phyloP scores from a whole-genome alignment of 2,113 vertebrate genomes.

The Siphamia tubifer region DNA sequence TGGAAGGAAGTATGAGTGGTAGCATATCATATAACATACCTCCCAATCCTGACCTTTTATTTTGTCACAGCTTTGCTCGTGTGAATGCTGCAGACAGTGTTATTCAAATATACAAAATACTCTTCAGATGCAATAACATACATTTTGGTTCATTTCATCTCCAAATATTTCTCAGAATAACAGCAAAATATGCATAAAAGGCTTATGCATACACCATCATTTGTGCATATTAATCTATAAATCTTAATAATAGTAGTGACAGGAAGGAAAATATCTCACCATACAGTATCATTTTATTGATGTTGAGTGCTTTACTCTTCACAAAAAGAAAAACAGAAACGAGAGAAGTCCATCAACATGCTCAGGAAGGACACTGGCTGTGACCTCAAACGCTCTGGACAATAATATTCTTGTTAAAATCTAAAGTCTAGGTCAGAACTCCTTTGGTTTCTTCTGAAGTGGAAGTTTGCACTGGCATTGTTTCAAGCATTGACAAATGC shows the following conservation, averaged over 20 bases:
- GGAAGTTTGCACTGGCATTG: not conserved
- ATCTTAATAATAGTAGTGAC: too few relatives aligned
- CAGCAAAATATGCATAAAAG: too few relatives aligned
- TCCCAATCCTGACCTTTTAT: slow-evolving; percentile 2
- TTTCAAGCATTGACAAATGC: slow-evolving; percentile 30
- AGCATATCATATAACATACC: slow-evolving; percentile 3
- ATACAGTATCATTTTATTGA: too few relatives aligned
- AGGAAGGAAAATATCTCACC: too few relatives aligned
- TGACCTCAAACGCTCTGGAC: not conserved
- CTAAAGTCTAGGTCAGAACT: not conserved
- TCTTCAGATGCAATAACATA: not conserved
- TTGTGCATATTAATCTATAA: too few relatives aligned
- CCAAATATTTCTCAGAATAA: too few relatives aligned
- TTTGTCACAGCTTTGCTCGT: not conserved
- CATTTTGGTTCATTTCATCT: too few relatives aligned
- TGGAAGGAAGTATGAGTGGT: not conserved
- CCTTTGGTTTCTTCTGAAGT: not conserved
- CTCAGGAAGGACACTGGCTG: slow-evolving; percentile 14
- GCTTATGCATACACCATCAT: too few relatives aligned
- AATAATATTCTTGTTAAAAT: too few relatives aligned
- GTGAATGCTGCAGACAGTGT: not conserved
- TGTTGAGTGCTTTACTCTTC: too few relatives aligned
- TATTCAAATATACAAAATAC: not conserved
- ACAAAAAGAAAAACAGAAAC: too few relatives aligned
- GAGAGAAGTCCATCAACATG: slow-evolving; percentile 23